These are phyloP conservation scores for Nowickia ferox DNA, from an alignment of 2,888 invertebrate genomes.

Conservation along the genomic window DNA sequence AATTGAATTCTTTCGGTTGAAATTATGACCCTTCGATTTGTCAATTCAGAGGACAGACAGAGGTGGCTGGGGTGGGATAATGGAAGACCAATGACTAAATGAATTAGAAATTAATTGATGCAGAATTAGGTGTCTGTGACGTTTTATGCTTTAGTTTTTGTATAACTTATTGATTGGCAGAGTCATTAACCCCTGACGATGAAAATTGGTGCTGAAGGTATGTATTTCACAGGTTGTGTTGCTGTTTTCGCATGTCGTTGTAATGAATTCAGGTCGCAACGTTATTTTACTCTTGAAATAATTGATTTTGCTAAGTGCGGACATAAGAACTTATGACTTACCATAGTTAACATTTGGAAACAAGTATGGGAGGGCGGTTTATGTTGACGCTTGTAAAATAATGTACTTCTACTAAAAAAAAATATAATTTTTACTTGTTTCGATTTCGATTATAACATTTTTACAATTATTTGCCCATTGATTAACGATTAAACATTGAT, in stretches of 20 bases:
- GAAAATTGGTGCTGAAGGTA: neutral
- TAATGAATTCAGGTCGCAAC: neutral
- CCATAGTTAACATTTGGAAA: neutral
- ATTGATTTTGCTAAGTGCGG: neutral
- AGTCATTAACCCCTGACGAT: neutral
- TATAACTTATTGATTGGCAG: neutral
- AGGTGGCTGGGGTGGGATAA: conserved; percentile 38
- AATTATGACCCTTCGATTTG: conserved; percentile 3
- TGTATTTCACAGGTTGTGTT: conserved; percentile 5
- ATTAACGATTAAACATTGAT: no score
- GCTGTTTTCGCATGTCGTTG: neutral
- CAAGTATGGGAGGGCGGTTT: neutral
- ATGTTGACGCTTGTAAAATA: no score
- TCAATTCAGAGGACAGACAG: conserved; percentile 32
- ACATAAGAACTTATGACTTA: neutral
- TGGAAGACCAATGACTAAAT: conserved; percentile 31
- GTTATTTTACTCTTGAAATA: no score
- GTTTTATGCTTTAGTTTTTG: conserved; percentile 47
- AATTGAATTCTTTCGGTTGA: neutral
- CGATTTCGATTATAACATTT: no score
- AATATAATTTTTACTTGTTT: no score
- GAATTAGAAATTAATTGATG: neutral
- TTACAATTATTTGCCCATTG: no score
- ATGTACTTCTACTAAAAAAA: no score
- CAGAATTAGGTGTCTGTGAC: neutral